phyloP scores from a whole-genome alignment of 2,888 invertebrate species.

The Cephus runcator region DNA sequence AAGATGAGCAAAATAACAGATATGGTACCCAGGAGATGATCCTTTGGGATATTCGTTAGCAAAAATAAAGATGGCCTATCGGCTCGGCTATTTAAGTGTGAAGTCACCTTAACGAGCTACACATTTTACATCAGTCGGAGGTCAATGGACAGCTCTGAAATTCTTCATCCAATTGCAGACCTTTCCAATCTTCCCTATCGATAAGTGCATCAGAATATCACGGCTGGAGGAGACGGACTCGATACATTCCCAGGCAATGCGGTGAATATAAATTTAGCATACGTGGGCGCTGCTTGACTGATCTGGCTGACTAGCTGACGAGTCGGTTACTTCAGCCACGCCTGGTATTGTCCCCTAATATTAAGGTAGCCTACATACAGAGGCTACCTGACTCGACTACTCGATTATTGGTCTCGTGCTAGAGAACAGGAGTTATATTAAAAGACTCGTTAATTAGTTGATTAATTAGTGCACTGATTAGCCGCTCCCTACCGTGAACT shows the following conservation, averaged over 20 bases:
- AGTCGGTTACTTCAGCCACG: background rate
- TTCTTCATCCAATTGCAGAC: constrained; percentile 9
- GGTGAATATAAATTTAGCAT: constrained; percentile 9
- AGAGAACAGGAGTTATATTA: background rate
- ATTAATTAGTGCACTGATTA: constrained; percentile 17
- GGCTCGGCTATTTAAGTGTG: background rate
- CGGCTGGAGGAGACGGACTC: constrained; percentile 24
- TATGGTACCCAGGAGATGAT: background rate
- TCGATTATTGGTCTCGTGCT: background rate
- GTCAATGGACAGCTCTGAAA: background rate
- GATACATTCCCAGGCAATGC: constrained; percentile 22
- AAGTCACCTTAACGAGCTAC: background rate
- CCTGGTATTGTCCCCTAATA: constrained; percentile 11
- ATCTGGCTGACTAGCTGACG: background rate
- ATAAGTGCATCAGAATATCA: constrained; percentile 36
- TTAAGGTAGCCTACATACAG: background rate
- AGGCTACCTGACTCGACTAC: background rate
- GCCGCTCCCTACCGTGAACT: background rate
- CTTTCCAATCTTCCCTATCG: constrained; percentile 39
- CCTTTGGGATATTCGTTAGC: background rate
- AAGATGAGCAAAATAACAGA: background rate
- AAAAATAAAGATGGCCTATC: background rate
- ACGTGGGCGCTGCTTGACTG: constrained; percentile 7
- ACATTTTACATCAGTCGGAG: background rate
- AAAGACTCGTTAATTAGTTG: constrained; percentile 13